These are phyloP conservation scores for Onthophagus sagittarius DNA, from an alignment of 2,888 invertebrate genomes.

Conservation along the genomic window DNA sequence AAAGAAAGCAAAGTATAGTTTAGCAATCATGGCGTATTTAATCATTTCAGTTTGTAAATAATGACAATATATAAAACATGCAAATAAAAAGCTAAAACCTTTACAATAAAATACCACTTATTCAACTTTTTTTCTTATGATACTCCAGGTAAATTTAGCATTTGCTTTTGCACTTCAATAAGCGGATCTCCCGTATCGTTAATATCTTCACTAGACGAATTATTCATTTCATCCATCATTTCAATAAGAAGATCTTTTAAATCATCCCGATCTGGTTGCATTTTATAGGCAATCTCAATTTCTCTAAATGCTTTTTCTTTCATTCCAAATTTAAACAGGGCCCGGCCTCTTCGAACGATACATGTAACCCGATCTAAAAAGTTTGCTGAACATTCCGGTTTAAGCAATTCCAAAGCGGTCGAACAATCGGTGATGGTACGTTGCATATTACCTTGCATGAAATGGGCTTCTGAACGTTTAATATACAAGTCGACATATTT, in stretches of 20 bases:
- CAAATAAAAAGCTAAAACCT: too few species aligned
- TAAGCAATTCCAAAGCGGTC: conserved; percentile 69
- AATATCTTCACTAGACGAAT: background rate
- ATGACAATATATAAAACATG: too few species aligned
- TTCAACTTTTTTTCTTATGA: background rate
- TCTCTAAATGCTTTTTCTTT: conserved; percentile 69
- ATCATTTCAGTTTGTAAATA: too few species aligned
- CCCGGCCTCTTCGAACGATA: conserved; percentile 70
- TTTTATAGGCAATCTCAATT: conserved; percentile 67
- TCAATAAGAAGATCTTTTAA: conserved; percentile 47
- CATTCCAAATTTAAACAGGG: conserved; percentile 66
- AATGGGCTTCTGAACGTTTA: conserved; percentile 77
- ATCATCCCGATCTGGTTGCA: conserved; percentile 60
- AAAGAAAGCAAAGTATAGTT: too few species aligned
- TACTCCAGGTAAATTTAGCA: background rate
- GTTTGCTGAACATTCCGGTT: conserved; percentile 70
- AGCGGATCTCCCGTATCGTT: conserved; percentile 3
- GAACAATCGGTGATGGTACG: conserved; percentile 56
- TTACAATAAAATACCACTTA: too few species aligned
- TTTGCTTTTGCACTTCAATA: background rate
- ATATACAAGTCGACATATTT: conserved; percentile 71
- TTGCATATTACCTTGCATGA: conserved; percentile 64
- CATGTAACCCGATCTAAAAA: conserved; percentile 67
- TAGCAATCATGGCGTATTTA: too few species aligned
- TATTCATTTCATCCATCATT: conserved; percentile 21